Evolutionary conservation across 1,140 invertebrate genomes (phyloP).

Genomic region (Melitaea cinxia): DNA sequence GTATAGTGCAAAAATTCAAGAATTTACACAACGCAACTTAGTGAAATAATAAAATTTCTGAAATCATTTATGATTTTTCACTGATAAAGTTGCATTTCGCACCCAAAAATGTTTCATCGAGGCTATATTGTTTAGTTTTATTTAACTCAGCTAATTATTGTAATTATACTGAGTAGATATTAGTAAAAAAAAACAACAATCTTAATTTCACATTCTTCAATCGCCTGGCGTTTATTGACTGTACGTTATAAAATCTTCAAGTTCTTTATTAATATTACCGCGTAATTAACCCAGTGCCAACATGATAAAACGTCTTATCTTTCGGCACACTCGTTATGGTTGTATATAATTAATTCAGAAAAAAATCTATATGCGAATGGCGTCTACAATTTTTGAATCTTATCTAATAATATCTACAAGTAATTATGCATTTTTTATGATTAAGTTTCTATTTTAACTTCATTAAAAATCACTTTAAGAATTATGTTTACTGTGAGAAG

Average conservation of each 20-base stretch:
- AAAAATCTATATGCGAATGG: not conserved
- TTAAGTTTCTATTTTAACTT: not conserved
- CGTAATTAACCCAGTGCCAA: slow-evolving; percentile 26
- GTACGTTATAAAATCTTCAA: slow-evolving; percentile 17
- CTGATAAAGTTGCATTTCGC: too few relatives aligned
- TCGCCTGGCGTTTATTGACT: slow-evolving; percentile 2
- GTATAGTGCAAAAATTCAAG: too few relatives aligned
- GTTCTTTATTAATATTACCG: slow-evolving; percentile 24
- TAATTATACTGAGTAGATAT: too few relatives aligned
- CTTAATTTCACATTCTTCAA: too few relatives aligned
- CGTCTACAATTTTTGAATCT: not conserved
- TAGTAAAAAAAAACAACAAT: too few relatives aligned
- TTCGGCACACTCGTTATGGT: slow-evolving; percentile 19
- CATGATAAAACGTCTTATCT: slow-evolving; percentile 23
- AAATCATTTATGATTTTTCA: too few relatives aligned
- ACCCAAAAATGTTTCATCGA: too few relatives aligned
- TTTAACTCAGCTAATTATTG: too few relatives aligned
- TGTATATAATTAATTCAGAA: slow-evolving; percentile 7
- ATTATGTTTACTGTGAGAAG: not conserved
- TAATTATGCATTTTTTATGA: not conserved
- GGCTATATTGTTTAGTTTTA: too few relatives aligned
- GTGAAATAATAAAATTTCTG: too few relatives aligned
- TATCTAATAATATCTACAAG: slow-evolving; percentile 6
- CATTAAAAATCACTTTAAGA: slow-evolving; percentile 1
- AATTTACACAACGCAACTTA: too few relatives aligned